phyloP scores from a whole-genome alignment of 1,140 invertebrate species.

The Heterodera carotae region DNA sequence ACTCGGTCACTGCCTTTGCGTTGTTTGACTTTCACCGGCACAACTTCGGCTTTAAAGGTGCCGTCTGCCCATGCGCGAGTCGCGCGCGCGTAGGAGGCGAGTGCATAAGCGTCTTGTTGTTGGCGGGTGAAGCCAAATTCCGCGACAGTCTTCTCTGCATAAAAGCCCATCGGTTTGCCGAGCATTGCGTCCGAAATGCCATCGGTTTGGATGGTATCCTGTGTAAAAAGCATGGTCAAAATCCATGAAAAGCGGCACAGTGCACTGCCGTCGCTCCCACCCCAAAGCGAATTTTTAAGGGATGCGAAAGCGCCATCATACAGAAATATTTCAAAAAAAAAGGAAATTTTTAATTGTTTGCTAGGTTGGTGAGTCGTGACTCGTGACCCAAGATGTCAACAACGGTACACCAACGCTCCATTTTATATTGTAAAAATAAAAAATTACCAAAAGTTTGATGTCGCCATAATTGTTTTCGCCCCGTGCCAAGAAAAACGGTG shows the following conservation, averaged over 20 bases:
- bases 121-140: conserved; percentile 82
- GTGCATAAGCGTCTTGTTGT: conserved; percentile 91
- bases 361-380: too few species aligned
- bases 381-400: too few species aligned
- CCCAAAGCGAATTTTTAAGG: too few species aligned
- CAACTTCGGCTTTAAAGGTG: conserved; percentile 80
- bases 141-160: conserved; percentile 95
- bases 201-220: conserved; percentile 74
- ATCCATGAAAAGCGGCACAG: too few species aligned
- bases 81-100: conserved; percentile 86
- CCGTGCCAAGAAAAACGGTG: conserved; percentile 89
- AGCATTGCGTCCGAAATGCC: conserved; percentile 96
- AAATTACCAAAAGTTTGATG: conserved; percentile 70
- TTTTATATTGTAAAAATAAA: too few species aligned
- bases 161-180: conserved; percentile 96
- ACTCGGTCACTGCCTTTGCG: conserved; percentile 71
- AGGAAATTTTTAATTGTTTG: too few species aligned
- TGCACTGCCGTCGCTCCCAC: too few species aligned
- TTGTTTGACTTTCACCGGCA: conserved; percentile 77
- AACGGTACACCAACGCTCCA: too few species aligned
- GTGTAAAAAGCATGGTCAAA: too few species aligned
- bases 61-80: conserved; percentile 75
- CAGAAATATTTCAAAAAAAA: too few species aligned
- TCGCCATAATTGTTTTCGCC: conserved; percentile 85
- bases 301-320: too few species aligned